Conservation (phyloP, 1,140 invertebrate genomes). For the Drosophila navojoa region DNA sequence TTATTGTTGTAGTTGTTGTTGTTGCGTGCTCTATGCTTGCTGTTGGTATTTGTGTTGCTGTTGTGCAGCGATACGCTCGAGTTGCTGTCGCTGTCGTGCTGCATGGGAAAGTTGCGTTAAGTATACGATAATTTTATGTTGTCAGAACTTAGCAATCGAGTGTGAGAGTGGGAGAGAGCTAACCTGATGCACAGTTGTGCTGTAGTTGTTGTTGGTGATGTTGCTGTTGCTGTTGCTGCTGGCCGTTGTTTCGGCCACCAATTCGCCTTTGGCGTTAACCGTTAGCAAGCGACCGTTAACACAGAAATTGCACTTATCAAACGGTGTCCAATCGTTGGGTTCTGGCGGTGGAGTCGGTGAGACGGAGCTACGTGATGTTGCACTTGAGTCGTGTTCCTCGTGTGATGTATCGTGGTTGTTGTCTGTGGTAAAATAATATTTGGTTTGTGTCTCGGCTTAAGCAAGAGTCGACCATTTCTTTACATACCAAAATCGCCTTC, state of each 20-base stretch:
- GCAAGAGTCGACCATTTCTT: neutral
- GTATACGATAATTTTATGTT: conserved; percentile 38
- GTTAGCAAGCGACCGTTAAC: conserved; percentile 89
- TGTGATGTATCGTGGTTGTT: conserved; percentile 72
- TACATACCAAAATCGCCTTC: conserved; percentile 63
- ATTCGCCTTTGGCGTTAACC: conserved; percentile 82
- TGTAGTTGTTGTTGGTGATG: conserved; percentile 34
- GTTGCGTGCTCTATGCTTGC: conserved; percentile 18
- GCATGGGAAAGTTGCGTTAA: conserved; percentile 34
- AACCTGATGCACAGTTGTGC: conserved; percentile 38
- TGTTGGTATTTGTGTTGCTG: conserved; percentile 40
- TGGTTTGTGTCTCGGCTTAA: neutral
- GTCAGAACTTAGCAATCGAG: neutral
- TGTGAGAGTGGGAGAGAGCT: neutral
- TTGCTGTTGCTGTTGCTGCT: conserved; percentile 21
- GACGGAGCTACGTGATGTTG: conserved; percentile 68
- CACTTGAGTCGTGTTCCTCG: conserved; percentile 64
- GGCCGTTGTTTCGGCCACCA: conserved; percentile 78
- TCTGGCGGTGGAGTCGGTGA: conserved; percentile 80
- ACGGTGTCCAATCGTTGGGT: conserved; percentile 92
- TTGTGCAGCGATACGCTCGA: conserved; percentile 69
- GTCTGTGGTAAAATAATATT: conserved; percentile 29
- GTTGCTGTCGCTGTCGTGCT: conserved; percentile 81
- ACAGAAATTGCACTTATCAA: conserved; percentile 94
- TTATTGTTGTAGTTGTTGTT: conserved; percentile 20